Evolutionary conservation across 2,888 invertebrate species (phyloP).

Genomic region (Cancer borealis): DNA sequence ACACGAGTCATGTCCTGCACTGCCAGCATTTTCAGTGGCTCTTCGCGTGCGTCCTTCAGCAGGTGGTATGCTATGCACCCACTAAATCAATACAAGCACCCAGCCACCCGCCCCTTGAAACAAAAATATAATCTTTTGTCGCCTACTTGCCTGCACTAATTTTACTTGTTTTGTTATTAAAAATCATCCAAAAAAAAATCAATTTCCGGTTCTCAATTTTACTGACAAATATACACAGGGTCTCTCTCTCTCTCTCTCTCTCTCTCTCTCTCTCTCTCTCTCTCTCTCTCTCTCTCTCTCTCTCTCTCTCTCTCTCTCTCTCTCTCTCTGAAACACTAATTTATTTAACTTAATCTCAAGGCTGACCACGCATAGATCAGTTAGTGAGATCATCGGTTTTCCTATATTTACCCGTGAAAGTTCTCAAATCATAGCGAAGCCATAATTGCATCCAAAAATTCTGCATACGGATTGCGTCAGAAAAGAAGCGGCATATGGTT

Average conservation of each 20-base stretch:
- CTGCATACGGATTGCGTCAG: background rate
- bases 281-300: too few species aligned
- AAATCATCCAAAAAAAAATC: too few species aligned
- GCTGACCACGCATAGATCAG: background rate
- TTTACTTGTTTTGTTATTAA: too few species aligned
- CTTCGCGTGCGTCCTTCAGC: background rate
- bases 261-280: too few species aligned
- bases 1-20: background rate
- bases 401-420: background rate
- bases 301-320: too few species aligned
- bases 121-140: too few species aligned
- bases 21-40: background rate
- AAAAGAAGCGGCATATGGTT: background rate
- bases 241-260: background rate
- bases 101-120: too few species aligned
- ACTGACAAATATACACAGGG: too few species aligned
- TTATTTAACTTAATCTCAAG: background rate
- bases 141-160: too few species aligned
- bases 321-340: background rate
- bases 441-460: background rate
- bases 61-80: background rate
- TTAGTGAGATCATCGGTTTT: too few species aligned
- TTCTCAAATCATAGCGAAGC: background rate
- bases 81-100: too few species aligned
- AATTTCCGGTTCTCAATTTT: too few species aligned